Base-by-base conservation (phyloP, 2,797 vertebrate species). In the Typhlichthys subterraneus region DNA sequence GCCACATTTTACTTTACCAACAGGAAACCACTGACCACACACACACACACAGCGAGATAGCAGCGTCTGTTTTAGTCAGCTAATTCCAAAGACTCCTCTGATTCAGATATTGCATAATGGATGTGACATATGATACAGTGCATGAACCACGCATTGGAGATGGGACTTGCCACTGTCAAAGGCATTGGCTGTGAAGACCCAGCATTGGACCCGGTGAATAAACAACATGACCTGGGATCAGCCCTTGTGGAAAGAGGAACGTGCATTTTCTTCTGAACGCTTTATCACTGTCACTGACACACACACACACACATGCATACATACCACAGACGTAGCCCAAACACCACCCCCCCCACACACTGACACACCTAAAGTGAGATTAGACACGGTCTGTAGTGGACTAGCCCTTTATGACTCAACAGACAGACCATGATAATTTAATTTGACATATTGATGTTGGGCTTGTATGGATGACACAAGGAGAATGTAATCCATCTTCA, bases 61-160 rank as follows among this genome's bases (percentile, higher is more conserved):
- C 1, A 60, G 53, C 61, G 15, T 0, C 52, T 31, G 17, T 48
- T 8, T 53, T 60, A 12, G 5, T 23, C 13, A 54, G 77, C 23
- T 70, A 58, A 55, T 69, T 73, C 55, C 66, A 71, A 60, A 55
- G 69, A 5, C 52, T 17, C 12, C 68, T 48, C 82, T 72, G 65
- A 80, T 63, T 75, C 68, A 80, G 49, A 60, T 65, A 57, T 70
- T 75, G 79, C 71, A 75, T 65, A 64, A 53, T 64, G 64, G 59
- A 48, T 66, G 9, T 54, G 45, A 51, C 56, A 77, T 50, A 45
- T 75, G 68, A 75, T 66, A 69, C 33, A 38, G 47, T 46, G 17
- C 45, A 69, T 79, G 68, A 64, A 67, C 70, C 80, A 83, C 64
- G 69, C 69, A 71, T 75, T 59, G 77, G 65, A 31, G 19, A 80